phyloP scores from a whole-genome alignment of 1,140 invertebrate genomes.

The Zaprionus inermis region DNA sequence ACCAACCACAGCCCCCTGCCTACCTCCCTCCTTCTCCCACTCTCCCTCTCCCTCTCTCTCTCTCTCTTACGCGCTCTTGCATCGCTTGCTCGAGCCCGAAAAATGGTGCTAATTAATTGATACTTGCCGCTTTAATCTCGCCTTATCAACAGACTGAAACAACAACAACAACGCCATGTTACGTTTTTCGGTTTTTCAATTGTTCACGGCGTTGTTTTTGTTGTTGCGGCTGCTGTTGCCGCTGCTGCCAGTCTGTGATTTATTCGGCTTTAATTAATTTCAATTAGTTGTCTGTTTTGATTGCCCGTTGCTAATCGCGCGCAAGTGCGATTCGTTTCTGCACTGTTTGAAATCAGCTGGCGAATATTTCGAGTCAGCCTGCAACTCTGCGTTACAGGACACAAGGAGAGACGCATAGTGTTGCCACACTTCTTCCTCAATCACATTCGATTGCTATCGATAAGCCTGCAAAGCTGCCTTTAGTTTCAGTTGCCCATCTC shows the following conservation, averaged over 20 bases:
- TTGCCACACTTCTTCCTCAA: background rate
- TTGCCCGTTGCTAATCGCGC: constrained; percentile 23
- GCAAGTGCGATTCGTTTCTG: background rate
- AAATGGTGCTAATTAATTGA: constrained; percentile 54
- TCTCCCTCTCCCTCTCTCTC: background rate
- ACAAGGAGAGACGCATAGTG: background rate
- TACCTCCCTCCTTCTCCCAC: background rate
- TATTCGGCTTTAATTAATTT: constrained; percentile 74
- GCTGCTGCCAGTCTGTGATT: constrained; percentile 49
- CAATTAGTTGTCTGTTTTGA: constrained; percentile 56
- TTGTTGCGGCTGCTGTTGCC: constrained; percentile 4
- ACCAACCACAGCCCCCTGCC: background rate
- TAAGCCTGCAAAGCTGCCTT: background rate
- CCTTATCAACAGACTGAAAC: constrained; percentile 29
- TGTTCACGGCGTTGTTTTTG: constrained; percentile 12
- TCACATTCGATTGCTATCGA: background rate
- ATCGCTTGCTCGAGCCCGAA: background rate
- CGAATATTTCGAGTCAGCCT: background rate
- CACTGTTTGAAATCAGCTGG: background rate
- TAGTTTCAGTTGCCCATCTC: background rate
- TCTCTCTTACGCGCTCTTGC: constrained; percentile 3
- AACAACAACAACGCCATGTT: constrained; percentile 13
- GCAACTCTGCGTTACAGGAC: background rate
- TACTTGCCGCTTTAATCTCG: constrained; percentile 22
- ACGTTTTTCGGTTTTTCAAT: constrained; percentile 31